A percentile compares a stretch with the other conserved stretches of the same genome.
Conservation (phyloP, 2,888 invertebrate species). For the Punctoribates punctum region DNA sequence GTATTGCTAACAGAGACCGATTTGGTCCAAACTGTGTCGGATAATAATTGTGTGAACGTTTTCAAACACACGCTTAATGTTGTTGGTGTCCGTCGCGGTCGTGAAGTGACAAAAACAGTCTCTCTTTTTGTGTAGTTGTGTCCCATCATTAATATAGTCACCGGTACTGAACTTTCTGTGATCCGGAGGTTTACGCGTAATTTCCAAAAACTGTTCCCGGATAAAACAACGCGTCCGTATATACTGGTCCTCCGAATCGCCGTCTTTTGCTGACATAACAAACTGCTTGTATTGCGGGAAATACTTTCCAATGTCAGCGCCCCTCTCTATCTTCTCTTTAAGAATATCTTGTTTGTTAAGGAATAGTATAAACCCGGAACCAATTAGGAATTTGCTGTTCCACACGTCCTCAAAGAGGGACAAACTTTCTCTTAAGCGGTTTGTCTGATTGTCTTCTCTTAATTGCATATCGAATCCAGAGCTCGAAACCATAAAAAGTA, state of each 20-base stretch:
- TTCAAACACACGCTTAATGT: conserved; percentile 68
- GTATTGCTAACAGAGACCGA: conserved; percentile 14
- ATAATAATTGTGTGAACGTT: conserved; percentile 68
- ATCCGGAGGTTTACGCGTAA: conserved; percentile 40
- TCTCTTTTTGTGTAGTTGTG: conserved; percentile 1
- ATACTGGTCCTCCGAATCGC: conserved; percentile 62
- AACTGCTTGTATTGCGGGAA: conserved; percentile 62
- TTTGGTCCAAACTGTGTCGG: conserved; percentile 45
- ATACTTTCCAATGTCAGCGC: conserved; percentile 62
- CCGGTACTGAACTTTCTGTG: conserved; percentile 30
- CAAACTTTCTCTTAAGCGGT: conserved; percentile 68
- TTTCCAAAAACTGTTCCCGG: conserved; percentile 64
- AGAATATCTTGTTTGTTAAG: conserved; percentile 77
- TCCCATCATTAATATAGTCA: conserved; percentile 26
- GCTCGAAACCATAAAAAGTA: conserved; percentile 73
- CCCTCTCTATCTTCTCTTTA: conserved; percentile 66
- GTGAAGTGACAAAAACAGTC: conserved; percentile 66
- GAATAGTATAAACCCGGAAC: conserved; percentile 73
- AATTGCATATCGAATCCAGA: conserved; percentile 74
- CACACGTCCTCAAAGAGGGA: conserved; percentile 71
- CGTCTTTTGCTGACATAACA: conserved; percentile 49
- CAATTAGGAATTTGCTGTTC: conserved; percentile 69
- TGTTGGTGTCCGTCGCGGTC: conserved; percentile 70
- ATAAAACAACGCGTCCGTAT: conserved; percentile 66
- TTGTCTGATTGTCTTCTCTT: conserved; percentile 66